Conservation (phyloP, 23 tunicate genomes). For the Halocynthia roretzi region DNA sequence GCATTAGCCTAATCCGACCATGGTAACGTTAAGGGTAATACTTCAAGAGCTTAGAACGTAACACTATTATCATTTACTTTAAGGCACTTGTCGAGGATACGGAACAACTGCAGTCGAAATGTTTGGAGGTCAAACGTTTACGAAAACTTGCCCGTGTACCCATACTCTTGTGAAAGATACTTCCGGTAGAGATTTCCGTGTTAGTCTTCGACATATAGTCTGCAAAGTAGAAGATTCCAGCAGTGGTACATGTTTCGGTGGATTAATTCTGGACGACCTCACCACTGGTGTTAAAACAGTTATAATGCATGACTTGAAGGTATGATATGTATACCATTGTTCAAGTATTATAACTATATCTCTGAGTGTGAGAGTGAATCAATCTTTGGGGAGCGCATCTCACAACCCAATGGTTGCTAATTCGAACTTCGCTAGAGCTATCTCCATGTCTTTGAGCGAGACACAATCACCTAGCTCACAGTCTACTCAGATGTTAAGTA, state of each 20-base stretch:
- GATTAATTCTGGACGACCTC: background rate
- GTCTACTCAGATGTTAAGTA: too few species aligned
- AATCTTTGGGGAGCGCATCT: too few species aligned
- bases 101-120: slow-evolving; percentile 1
- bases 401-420: too few species aligned
- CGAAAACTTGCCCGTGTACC: slow-evolving; percentile 5
- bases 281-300: slow-evolving; percentile 1
- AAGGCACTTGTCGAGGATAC: slow-evolving; percentile 8
- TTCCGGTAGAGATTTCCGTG: background rate
- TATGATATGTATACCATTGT: background rate
- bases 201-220: slow-evolving; percentile 4
- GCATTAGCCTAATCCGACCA: too few species aligned
- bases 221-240: background rate
- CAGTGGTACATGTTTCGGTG: background rate
- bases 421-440: too few species aligned
- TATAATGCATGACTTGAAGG: background rate
- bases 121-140: slow-evolving; percentile 3
- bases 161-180: slow-evolving; percentile 4
- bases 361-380: too few species aligned
- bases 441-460: too few species aligned
- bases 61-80: too few species aligned
- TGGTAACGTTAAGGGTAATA: too few species aligned
- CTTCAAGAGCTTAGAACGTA: too few species aligned
- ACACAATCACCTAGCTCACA: too few species aligned
- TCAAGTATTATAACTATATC: too few species aligned